Evolutionary conservation across 2,113 vertebrate genomes (phyloP).

Genomic region (Calidris pugnax): DNA sequence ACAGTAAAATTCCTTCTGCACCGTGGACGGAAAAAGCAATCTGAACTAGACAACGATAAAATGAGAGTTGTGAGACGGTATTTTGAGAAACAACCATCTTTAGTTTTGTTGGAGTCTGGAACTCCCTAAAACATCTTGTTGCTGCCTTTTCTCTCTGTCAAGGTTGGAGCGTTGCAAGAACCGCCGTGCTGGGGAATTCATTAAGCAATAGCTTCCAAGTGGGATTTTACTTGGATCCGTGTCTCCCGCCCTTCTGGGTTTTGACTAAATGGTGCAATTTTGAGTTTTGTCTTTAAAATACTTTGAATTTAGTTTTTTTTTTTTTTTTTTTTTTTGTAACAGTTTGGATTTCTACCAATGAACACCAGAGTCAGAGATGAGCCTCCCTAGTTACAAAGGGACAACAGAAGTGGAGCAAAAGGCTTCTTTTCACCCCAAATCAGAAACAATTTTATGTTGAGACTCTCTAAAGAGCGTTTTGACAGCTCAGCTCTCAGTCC

Average conservation of each 20-base stretch:
- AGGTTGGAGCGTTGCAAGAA: not conserved
- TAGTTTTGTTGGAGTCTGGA: not conserved
- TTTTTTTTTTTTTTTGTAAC: not conserved
- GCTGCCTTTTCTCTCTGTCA: not conserved
- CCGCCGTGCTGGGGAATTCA: not conserved
- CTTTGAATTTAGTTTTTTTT: not conserved
- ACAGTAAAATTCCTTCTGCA: slow-evolving; percentile 6
- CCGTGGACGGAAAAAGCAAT: not conserved
- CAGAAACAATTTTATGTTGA: not conserved
- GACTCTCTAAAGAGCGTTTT: not conserved
- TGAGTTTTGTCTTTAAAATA: not conserved
- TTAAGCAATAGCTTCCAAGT: not conserved
- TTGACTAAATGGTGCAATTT: not conserved
- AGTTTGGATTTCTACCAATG: not conserved
- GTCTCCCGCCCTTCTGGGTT: not conserved
- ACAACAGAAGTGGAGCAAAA: not conserved
- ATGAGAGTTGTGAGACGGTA: not conserved
- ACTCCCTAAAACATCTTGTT: not conserved
- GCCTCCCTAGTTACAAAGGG: not conserved
- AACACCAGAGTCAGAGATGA: not conserved
- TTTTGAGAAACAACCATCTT: not conserved
- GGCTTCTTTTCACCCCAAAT: not conserved
- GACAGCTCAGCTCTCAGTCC: not conserved
- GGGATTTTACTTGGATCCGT: not conserved
- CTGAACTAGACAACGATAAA: not conserved